Evolutionary conservation across 2,797 vertebrate genomes (phyloP).

Genomic region (Pseudochromis fuscus): DNA sequence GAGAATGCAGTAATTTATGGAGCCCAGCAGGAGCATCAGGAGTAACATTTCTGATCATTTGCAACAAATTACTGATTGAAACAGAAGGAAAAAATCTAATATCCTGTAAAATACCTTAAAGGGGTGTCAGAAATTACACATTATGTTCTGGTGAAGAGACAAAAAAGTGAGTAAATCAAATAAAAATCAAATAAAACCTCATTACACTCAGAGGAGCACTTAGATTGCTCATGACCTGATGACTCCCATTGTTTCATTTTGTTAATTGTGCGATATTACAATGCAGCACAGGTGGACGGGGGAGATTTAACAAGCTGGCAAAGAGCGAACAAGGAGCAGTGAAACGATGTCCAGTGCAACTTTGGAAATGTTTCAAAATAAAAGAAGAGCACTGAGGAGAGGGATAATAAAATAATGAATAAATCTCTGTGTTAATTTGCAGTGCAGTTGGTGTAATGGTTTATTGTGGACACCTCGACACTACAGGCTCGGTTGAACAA

Average conservation of each 20-base stretch:
- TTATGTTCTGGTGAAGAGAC: background rate
- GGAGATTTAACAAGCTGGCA: background rate
- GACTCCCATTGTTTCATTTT: background rate
- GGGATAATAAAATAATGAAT: background rate
- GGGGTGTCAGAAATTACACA: background rate
- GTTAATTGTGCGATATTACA: background rate
- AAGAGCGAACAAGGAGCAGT: background rate
- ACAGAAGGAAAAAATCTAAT: constrained; percentile 5
- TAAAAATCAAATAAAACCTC: background rate
- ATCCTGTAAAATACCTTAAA: constrained; percentile 1
- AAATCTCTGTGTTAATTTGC: background rate
- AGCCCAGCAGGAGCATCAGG: constrained; percentile 20
- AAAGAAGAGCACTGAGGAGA: background rate
- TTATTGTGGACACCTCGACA: background rate
- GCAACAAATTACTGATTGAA: constrained; percentile 7
- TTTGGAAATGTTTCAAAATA: background rate
- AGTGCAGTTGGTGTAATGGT: too few species aligned
- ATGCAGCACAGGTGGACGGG: background rate
- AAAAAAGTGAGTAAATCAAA: too few species aligned
- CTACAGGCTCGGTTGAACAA: background rate
- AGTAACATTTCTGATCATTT: constrained; percentile 9
- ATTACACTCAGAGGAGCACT: background rate
- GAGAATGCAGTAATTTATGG: constrained; percentile 18
- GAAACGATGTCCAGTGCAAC: background rate
- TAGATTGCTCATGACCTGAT: constrained; percentile 1